phyloP scores from a whole-genome alignment of 2,888 invertebrate genomes.

The Pteria penguin region DNA sequence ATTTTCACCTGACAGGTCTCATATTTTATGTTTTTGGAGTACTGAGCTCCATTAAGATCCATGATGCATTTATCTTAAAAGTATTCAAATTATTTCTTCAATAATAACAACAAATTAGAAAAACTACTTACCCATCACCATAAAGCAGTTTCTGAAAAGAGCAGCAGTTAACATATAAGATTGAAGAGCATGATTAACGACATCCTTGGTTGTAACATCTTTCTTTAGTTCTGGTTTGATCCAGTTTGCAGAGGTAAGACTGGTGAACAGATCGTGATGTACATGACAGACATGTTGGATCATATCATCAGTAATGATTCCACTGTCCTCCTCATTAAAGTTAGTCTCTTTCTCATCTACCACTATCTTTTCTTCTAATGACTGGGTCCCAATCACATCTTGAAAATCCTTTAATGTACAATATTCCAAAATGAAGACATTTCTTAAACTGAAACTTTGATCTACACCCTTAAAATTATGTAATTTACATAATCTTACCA shows the following conservation, averaged over 20 bases:
- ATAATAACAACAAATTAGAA: no score
- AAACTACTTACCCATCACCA: conserved; percentile 53
- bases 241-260: conserved; percentile 63
- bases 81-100: no score
- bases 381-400: conserved; percentile 71
- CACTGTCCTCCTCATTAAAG: conserved; percentile 25
- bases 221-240: conserved; percentile 40
- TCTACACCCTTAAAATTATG: no score
- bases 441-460: no score
- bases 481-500: no score
- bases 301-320: conserved; percentile 64
- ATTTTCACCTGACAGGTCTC: no score
- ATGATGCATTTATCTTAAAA: no score
- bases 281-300: conserved; percentile 62
- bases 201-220: conserved; percentile 44
- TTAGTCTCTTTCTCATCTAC: conserved; percentile 10
- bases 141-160: conserved; percentile 49
- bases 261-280: conserved; percentile 64
- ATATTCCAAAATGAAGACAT: no score
- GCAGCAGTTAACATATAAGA: conserved; percentile 65
- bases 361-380: conserved; percentile 61
- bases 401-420: conserved; percentile 75
- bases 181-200: conserved; percentile 61
- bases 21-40: no score
- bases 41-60: no score